Evolutionary conservation across 2,888 invertebrate species (phyloP).

Genomic region (Synanthedon myopaeformis): DNA sequence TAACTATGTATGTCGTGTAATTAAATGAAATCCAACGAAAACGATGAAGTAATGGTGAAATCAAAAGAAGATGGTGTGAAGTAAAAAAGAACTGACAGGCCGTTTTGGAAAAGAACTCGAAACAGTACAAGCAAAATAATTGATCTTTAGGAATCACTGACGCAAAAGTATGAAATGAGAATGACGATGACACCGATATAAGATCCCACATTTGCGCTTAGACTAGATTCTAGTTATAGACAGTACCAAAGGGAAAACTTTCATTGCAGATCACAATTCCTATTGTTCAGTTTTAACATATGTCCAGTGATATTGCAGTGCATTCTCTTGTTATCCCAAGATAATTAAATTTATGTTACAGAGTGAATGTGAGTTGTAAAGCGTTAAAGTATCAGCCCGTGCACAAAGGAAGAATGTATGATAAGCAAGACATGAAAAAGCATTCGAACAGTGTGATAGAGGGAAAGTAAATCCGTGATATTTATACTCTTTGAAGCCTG

Average conservation of each 20-base stretch:
- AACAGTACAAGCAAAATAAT: slow-evolving; percentile 59
- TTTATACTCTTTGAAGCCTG: slow-evolving; percentile 33
- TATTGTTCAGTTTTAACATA: slow-evolving; percentile 3
- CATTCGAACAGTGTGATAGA: slow-evolving; percentile 62
- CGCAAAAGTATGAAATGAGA: slow-evolving; percentile 43
- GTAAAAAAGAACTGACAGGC: slow-evolving; percentile 60
- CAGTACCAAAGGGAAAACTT: slow-evolving; percentile 43
- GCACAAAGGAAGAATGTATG: slow-evolving; percentile 63
- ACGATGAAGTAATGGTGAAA: slow-evolving; percentile 51
- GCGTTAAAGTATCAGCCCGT: slow-evolving; percentile 64
- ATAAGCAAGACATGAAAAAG: slow-evolving; percentile 66
- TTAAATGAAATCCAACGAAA: slow-evolving; percentile 30
- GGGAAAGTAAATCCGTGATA: slow-evolving; percentile 49
- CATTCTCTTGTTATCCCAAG: slow-evolving; percentile 48
- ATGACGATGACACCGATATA: slow-evolving; percentile 42
- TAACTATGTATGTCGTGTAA: slow-evolving; percentile 11
- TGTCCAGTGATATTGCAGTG: slow-evolving; percentile 47
- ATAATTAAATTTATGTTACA: slow-evolving; percentile 52
- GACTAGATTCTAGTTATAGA: slow-evolving; percentile 21
- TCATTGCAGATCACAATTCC: slow-evolving; percentile 15
- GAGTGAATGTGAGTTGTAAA: slow-evolving; percentile 59
- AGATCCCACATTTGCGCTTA: slow-evolving; percentile 24
- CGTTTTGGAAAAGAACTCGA: slow-evolving; percentile 69
- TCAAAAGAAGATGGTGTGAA: slow-evolving; percentile 52
- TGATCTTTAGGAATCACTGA: slow-evolving; percentile 43